Evolutionary conservation across 2,888 invertebrate species (phyloP), one percentile per base, ranked within the genome.

Genomic region (Leistus spinibarbis): DNA sequence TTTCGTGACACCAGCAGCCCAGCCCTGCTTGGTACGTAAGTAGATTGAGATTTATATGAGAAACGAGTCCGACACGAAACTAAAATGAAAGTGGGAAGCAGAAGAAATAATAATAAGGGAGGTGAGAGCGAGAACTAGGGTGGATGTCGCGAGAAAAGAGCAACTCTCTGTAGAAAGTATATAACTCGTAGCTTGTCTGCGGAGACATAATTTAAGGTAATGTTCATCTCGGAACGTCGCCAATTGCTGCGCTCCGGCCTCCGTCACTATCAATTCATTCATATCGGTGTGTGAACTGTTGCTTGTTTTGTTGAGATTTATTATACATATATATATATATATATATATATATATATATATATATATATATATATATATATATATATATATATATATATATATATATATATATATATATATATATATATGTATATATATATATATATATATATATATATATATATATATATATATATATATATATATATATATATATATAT

Each of bases 41-140:
- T 74, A 74, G 74, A 74, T 74, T 68, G 67, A 74, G 77, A 79
- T 79, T 79, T 79, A 78, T 79, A 78, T 78, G 78, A 78, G 76
- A 78, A 78, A 79, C 76, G 78, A 57, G 71, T 54, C 54, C 27
- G 60, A 65, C 40, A 56, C 66, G 66, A 54, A 73, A 62, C 73
- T 67, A 67, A 74, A 74, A 74, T 23, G 73, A 74, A 74, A 74
- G 67, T 62, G 62, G 63, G 54, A 68, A 73, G 53, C 66, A 80
- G 77, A 78, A 78, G 77, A 80, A 79, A 80, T 80, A 80, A 80
- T 80, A 80, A 80, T 78, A 77, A 76, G 79, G 77, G 80, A 27
- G 19, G 16, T 13, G 64, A 27, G 19, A 19, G n/a, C 10, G 19
- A 19, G 17, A 56, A 16, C 13, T 10, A 54, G 54, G 3, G 54